Percentiles rank a stretch among this genome's conserved stretches.
These are phyloP conservation scores for Apeltes quadracus DNA, from an alignment of 2,113 vertebrate genomes.

Conservation along the genomic window DNA sequence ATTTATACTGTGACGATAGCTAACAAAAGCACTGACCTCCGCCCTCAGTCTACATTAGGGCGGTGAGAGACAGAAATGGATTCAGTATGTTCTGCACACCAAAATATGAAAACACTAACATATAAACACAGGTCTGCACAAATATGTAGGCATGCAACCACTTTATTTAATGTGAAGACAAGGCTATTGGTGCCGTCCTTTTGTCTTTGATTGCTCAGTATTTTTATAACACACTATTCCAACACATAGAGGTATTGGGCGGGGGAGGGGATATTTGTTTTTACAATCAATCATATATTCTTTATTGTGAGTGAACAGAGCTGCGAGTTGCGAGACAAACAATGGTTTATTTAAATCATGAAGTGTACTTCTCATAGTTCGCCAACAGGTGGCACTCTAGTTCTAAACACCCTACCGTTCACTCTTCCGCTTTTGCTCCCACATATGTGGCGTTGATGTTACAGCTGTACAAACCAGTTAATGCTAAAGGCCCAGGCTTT, in stretches of 20 bases:
- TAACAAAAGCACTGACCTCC: not conserved
- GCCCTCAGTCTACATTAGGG: not conserved
- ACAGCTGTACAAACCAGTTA: slow-evolving; percentile 3
- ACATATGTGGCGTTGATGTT: not conserved
- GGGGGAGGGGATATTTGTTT: no score
- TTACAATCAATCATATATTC: no score
- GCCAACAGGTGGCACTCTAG: slow-evolving; percentile 54
- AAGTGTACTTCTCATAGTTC: slow-evolving; percentile 15
- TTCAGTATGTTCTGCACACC: not conserved
- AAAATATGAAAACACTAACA: not conserved
- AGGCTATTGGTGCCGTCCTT: not conserved
- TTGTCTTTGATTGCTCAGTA: not conserved
- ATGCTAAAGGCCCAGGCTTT: not conserved
- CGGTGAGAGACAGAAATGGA: not conserved
- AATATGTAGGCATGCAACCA: not conserved
- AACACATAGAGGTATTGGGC: not conserved
- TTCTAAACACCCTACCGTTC: not conserved
- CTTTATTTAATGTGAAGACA: not conserved
- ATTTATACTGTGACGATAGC: not conserved
- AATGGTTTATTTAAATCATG: slow-evolving; percentile 1
- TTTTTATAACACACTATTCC: not conserved
- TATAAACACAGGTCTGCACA: not conserved
- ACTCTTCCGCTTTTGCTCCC: not conserved
- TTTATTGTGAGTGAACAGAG: not conserved
- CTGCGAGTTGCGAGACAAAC: no score